Base-by-base conservation (phyloP, 1,140 invertebrate species). In the Lithobius niger region DNA sequence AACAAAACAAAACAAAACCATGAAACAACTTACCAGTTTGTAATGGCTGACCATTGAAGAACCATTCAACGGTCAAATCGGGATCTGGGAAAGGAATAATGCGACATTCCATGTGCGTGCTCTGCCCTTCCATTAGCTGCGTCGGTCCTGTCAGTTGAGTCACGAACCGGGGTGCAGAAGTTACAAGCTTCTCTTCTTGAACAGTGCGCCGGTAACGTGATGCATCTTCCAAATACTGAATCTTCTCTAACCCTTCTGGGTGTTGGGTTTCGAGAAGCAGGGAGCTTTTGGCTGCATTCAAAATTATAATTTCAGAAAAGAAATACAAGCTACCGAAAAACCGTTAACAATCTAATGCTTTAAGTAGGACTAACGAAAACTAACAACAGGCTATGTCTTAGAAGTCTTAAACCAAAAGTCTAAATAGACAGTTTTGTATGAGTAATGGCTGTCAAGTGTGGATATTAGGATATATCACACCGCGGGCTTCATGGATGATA, bases 211-310 rank as follows among this genome's bases (percentile, higher is more conserved):
- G 80, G 61, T 88, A 89, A 61, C 79, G 82, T 27, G 79, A 79
- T 24, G 81, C 71, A 66, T 89, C 88, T 76, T 96, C 91, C 58
- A 95, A 73, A 58, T 84, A 80, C 65, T 87, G 83, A 25, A 95
- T 79, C 70, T 70, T 91, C 80, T 75, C 88, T 82, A 62, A 78
- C 75, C 60, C 89, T 45, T 82, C 83, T 69, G 94, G 87, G 66
- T 97, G 86, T 71, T 94, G 89, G 3, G 86, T 85, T 65, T 95
- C 90, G 55, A 90, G 73, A 70, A 88, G 81, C 45, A 89, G 73
- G 4, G 87, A 83, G 55, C 83, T 84, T 77, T 89, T 89, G 16
- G 85, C 82, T 85, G 65, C 56, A 72, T 59, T 44, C n/a, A 22
- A 51, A 62, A 43, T 58, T 21, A 28, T 15, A 51, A 57, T 50